Evolutionary conservation across 2,797 vertebrate genomes (phyloP), one percentile per base, ranked within the genome.

Genomic region (Dallia pectoralis): DNA sequence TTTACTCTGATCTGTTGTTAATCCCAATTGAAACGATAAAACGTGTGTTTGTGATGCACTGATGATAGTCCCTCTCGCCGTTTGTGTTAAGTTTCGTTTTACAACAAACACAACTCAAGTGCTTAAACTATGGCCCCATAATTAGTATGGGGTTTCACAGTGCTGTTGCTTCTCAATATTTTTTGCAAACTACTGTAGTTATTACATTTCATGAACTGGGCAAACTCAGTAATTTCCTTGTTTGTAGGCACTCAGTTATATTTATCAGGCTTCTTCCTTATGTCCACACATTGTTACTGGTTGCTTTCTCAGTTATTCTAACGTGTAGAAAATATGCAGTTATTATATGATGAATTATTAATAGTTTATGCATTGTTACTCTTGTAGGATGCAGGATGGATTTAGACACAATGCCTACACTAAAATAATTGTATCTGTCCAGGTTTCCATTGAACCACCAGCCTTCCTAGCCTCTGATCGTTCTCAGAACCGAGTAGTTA

Each of bases 401-500:
- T 48, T 15, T 27, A 25, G 30, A 51, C 33, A 51, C 33, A 36
- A 68, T n/a, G 12, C 14, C 27, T 15, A 53, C 29, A 30, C 69
- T 68, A 14, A 1, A 22, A 30, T 4, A 69, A 62, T 51, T 48
- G 32, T 48, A 32, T 76, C 12, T 27, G 27, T 71, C 16, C 32
- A 91, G 87, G 82, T 59, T 82, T 69, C 78, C 33, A 67, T 71
- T 83, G 73, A 72, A 48, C 78, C 81, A 71, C 47, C 19, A 74
- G 75, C 51, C 73, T 59, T 30, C 67, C 73, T 44, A 11, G 40
- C 84, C 77, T 70, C 77, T 73, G 79, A 73, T 75, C 75, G 72
- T 83, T 80, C 75, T 82, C 69, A 80, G 66, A 25, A 75, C 77
- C 79, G 78, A 67, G 75, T 70, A 53, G 67, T 87, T 25, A 11